Percentiles rank a stretch among this genome's conserved stretches.
Conservation (phyloP, 2,888 invertebrate species). For the Hecatera dysodea region DNA sequence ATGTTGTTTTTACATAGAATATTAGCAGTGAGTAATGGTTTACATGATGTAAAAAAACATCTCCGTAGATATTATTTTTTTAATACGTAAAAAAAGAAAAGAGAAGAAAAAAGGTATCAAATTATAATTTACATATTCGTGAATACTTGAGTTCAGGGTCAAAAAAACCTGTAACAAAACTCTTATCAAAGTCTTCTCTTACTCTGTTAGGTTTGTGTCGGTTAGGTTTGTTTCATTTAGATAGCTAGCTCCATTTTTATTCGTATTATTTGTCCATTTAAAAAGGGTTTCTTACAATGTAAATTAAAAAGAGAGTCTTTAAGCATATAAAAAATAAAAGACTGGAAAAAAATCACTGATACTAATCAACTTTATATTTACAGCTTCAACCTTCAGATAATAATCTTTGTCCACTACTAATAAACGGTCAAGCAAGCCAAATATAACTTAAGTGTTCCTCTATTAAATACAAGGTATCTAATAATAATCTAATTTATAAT, state of each 20-base stretch:
- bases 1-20: constrained; percentile 22
- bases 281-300: too few relatives aligned
- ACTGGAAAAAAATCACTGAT: too few relatives aligned
- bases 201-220: too few relatives aligned
- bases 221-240: too few relatives aligned
- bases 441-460: constrained; percentile 16
- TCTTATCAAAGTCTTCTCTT: too few relatives aligned
- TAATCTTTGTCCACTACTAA: not conserved
- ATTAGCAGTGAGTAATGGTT: not conserved
- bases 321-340: too few relatives aligned
- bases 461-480: constrained; percentile 15
- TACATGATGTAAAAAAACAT: not conserved
- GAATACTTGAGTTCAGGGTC: not conserved
- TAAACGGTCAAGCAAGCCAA: constrained; percentile 3
- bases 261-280: too few relatives aligned
- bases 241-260: too few relatives aligned
- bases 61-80: not conserved
- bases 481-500: constrained; percentile 39
- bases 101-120: not conserved
- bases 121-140: too few relatives aligned
- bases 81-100: too few relatives aligned
- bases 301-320: too few relatives aligned
- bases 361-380: not conserved
- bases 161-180: not conserved
- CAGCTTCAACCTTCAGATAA: not conserved